Evolutionary conservation across 2,113 vertebrate genomes (phyloP).

Genomic region (Cyphomyrus discorhynchus): DNA sequence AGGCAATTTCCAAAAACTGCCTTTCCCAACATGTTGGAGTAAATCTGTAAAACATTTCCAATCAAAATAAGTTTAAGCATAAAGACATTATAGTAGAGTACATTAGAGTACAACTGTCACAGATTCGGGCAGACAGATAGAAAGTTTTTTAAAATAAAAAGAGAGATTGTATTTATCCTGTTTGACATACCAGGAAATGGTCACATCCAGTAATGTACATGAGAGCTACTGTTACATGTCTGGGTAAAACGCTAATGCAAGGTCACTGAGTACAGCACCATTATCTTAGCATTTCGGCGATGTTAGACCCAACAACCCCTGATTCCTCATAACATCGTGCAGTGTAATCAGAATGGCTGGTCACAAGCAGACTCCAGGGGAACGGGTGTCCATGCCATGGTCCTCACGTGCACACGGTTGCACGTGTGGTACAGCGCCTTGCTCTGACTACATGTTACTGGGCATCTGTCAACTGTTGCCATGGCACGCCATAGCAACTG

Average conservation of each 20-base stretch:
- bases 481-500: constrained; percentile 19
- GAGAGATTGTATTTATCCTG: background rate
- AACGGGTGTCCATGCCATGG: background rate
- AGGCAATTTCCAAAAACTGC: background rate
- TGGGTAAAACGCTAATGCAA: background rate
- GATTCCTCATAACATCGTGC: background rate
- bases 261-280: background rate
- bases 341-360: background rate
- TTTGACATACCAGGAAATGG: background rate
- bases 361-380: background rate
- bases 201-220: background rate
- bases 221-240: background rate
- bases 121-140: background rate
- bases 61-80: background rate
- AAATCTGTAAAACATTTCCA: background rate
- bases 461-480: constrained; percentile 8
- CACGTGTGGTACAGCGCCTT: constrained; percentile 9
- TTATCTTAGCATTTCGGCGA: background rate
- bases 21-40: background rate
- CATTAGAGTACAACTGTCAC: background rate
- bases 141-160: background rate
- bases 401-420: background rate
- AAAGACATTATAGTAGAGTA: no score
- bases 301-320: background rate
- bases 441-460: background rate